Evolutionary conservation across 1,140 invertebrate species (phyloP), one percentile per base, ranked within the genome.

Genomic region (Danaus melanippus): DNA sequence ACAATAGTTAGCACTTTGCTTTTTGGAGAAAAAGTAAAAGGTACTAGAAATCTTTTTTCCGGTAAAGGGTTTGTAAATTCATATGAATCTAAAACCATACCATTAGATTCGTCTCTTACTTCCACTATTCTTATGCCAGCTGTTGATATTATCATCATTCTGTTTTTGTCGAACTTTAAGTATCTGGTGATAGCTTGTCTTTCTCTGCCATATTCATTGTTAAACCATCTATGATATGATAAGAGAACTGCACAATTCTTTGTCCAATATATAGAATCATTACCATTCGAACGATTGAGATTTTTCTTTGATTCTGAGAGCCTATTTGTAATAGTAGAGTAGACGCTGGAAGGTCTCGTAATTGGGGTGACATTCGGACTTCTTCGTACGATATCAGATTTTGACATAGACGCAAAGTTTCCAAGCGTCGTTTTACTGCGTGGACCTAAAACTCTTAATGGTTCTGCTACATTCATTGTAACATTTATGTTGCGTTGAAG

Each of bases 61-160:
- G 88, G 83, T 42, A 88, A 76, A 48, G 76, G 71, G 53, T 88
- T 87, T 9, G 85, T 86, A 69, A 93, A 93, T 69, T 92, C 90
- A 89, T 92, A 93, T 56, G 90, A 90, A 67, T 90, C 87, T 58
- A 92, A 79, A 21, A 92, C 91, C 77, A 89, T 82, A 44, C 90
- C 89, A 57, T 89, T 89, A 32, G 89, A 86, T 43, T 89, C 88
- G 58, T 89, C 89, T 62, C 92, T 84, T 43, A 94, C 86, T 87
- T 94, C 92, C 40, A 93, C 88, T 42, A 93, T 89, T 62, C 91
- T 84, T 46, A 94, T 86, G n/a, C 92, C 92, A 64, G 82, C 84
- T 17, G 88, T 88, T 6, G 91, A 92, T 64, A 88, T 89, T 17
- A 93, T 87, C 76, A 90, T 81, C 82, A 89, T 88, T 74, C 90